Evolutionary conservation across 2,888 invertebrate species (phyloP).

Genomic region (Synergus itoensis): DNA sequence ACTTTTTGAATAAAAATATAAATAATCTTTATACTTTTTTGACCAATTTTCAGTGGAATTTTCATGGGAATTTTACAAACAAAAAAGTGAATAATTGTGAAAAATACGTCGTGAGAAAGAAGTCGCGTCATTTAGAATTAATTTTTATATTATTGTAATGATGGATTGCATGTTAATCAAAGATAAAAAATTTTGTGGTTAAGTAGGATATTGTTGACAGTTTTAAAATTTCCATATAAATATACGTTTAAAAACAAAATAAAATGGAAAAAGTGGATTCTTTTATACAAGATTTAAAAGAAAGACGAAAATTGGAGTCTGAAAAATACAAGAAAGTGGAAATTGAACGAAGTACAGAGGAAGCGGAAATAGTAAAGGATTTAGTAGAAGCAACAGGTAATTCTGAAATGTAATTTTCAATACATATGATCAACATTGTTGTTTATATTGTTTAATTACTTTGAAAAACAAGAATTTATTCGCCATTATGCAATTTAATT

Average conservation of each 20-base stretch:
- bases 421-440: neutral
- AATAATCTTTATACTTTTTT: neutral
- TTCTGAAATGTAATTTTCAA: neutral
- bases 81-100: neutral
- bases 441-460: neutral
- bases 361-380: slow-evolving; percentile 22
- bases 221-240: neutral
- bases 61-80: too few relatives aligned
- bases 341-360: neutral
- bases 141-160: neutral
- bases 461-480: neutral
- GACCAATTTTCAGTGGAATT: neutral
- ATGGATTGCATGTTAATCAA: neutral
- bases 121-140: neutral
- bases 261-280: slow-evolving; percentile 33
- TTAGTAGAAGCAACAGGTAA: slow-evolving; percentile 23
- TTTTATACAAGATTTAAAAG: slow-evolving; percentile 25
- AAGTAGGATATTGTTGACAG: neutral
- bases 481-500: neutral
- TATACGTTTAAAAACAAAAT: neutral
- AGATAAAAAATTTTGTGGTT: neutral
- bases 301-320: neutral
- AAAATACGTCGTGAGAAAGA: neutral
- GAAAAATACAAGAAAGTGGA: slow-evolving; percentile 11
- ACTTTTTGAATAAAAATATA: neutral